Conservation (phyloP, 2,113 vertebrate genomes). For the Emydocephalus ijimae region DNA sequence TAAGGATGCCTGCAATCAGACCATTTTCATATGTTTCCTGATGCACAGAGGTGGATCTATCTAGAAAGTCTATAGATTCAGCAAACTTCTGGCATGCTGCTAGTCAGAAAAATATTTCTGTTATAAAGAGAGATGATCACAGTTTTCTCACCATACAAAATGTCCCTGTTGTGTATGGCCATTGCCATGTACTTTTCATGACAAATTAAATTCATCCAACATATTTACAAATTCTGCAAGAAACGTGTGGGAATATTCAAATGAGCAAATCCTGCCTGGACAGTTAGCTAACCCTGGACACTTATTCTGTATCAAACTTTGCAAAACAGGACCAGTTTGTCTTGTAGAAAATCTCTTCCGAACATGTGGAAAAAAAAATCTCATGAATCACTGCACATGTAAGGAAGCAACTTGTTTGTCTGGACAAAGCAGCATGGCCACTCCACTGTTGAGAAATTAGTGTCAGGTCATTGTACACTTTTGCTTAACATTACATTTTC, state of each 20-base stretch:
- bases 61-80: background rate
- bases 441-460: background rate
- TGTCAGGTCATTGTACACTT: background rate
- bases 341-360: background rate
- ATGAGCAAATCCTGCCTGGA: background rate
- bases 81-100: background rate
- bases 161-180: background rate
- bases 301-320: background rate
- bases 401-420: background rate
- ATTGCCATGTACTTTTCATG: background rate
- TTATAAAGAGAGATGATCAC: background rate
- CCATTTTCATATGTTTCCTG: background rate
- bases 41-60: background rate
- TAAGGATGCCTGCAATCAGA: background rate
- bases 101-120: background rate
- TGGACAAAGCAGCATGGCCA: background rate
- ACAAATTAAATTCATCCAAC: background rate
- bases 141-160: background rate
- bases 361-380: background rate
- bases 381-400: background rate
- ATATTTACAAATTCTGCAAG: background rate
- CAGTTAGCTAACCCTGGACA: background rate
- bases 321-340: background rate
- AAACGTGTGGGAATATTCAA: background rate
- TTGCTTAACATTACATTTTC: background rate